Conservation (phyloP, 2,888 invertebrate species). For the Megalurothrips usitatus region DNA sequence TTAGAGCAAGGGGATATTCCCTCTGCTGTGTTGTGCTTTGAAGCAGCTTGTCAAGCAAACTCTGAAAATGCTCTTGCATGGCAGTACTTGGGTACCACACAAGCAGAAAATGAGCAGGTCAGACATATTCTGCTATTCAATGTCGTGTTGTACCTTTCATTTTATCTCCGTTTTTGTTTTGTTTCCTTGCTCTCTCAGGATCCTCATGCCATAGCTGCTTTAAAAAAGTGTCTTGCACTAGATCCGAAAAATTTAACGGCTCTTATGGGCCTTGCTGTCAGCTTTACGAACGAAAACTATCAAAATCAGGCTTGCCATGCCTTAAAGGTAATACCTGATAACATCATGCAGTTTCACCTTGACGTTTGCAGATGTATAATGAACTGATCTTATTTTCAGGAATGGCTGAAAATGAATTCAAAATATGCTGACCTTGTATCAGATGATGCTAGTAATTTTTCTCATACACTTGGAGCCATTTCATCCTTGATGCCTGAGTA, state of each 20-base stretch:
- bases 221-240: conserved; percentile 76
- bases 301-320: conserved; percentile 79
- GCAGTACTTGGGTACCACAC: conserved; percentile 83
- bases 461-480: conserved; percentile 44
- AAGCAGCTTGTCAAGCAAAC: conserved; percentile 84
- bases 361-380: conserved; percentile 11
- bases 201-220: conserved; percentile 84
- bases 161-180: conserved; percentile 26
- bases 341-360: conserved; percentile 28
- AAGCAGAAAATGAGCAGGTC: conserved; percentile 94
- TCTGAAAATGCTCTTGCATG: conserved; percentile 76
- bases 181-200: conserved; percentile 53
- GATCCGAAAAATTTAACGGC: conserved; percentile 77
- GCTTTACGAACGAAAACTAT: conserved; percentile 93
- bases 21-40: conserved; percentile 92
- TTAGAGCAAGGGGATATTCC: conserved; percentile 85
- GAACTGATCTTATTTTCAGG: conserved; percentile 41
- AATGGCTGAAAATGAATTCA: conserved; percentile 74
- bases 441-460: conserved; percentile 49
- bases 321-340: conserved; percentile 45
- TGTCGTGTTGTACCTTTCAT: conserved; percentile 9
- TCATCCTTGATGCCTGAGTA: conserved; percentile 50
- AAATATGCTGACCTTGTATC: conserved; percentile 72
- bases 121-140: background rate
- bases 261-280: conserved; percentile 85